Conservation (phyloP, 2,888 invertebrate species). For the Macrosoma leucophasiata region DNA sequence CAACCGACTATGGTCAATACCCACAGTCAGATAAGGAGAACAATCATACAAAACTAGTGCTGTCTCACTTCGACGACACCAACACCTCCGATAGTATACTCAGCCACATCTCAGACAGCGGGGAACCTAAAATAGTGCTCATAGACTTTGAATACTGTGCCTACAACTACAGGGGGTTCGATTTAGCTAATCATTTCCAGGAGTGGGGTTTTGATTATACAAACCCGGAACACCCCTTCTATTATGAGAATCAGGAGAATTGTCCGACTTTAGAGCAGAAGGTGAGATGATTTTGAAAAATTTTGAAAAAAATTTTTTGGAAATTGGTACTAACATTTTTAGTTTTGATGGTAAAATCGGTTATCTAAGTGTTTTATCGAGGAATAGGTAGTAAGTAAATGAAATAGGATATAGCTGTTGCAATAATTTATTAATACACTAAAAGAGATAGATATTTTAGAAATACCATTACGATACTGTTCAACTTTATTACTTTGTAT, state of each 20-base stretch:
- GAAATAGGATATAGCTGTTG: too few relatives aligned
- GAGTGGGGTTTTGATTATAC: slow-evolving; percentile 96
- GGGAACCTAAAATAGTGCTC: slow-evolving; percentile 80
- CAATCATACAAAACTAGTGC: slow-evolving; percentile 20
- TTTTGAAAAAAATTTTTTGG: neutral
- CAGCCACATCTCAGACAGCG: slow-evolving; percentile 52
- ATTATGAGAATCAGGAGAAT: slow-evolving; percentile 78
- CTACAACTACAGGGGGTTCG: slow-evolving; percentile 92
- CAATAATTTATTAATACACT: too few relatives aligned
- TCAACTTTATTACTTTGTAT: too few relatives aligned
- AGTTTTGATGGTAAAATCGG: too few relatives aligned
- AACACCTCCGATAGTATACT: slow-evolving; percentile 53
- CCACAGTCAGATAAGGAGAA: slow-evolving; percentile 27
- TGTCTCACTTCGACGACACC: slow-evolving; percentile 38
- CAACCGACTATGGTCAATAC: slow-evolving; percentile 23
- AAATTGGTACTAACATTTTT: too few relatives aligned
- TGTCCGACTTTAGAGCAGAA: slow-evolving; percentile 88
- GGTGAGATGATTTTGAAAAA: slow-evolving; percentile 54
- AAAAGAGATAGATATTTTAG: too few relatives aligned
- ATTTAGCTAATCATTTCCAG: slow-evolving; percentile 95
- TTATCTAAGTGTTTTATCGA: too few relatives aligned
- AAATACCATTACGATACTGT: too few relatives aligned
- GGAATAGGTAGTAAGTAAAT: too few relatives aligned
- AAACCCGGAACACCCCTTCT: slow-evolving; percentile 84
- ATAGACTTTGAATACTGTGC: slow-evolving; percentile 98